Base-by-base conservation (phyloP, 2,888 invertebrate genomes). In the Cheiracanthium punctorium region DNA sequence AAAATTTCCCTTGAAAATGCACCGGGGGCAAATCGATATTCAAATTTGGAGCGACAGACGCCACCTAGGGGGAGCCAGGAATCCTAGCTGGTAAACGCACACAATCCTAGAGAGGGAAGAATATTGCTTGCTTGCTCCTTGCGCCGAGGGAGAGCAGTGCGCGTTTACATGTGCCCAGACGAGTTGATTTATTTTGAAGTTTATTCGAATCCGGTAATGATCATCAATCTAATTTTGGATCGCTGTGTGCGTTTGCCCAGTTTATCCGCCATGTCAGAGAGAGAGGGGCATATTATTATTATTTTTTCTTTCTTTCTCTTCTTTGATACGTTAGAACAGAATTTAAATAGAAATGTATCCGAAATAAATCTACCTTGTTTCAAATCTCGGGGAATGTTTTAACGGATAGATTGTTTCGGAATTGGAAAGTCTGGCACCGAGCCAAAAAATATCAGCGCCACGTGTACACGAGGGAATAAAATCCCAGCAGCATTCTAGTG, bases 141-240 rank as follows among this genome's bases (percentile, higher is more conserved):
- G 70, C 14, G 14, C 17, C 17, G 29, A 30, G 17, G 29, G 28
- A 65, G 17, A n/a, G 4, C 67, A n/a, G n/a, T 28, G 32, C 30
- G 1, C 30, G n/a, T 20, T n/a, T 69, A 65, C 70, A 41, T 52
- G 29, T 80, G 33, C 70, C 29, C 14, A 32, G 41, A 58, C 64
- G 24, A 43, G 48, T 48, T 77, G 84, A 84, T 79, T 84, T 84
- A 84, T 84, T 76, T 67, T 58, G 10, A 52, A 30, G 74, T 71
- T 76, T 67, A 48, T 71, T 71, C 43, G 32, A 32, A 73, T 80
- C 73, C 72, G 65, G 80, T 72, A 73, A 64, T 48, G 29, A 70
- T 82, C 82, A 82, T 82, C 82, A 70, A 82, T 82, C 76, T 76
- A 76, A 82, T 82, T 71, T 82, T 74, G 41, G 67, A 67, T 33